phyloP scores from a whole-genome alignment of 2,113 vertebrate genomes.

The Peromyscus polionotus region DNA sequence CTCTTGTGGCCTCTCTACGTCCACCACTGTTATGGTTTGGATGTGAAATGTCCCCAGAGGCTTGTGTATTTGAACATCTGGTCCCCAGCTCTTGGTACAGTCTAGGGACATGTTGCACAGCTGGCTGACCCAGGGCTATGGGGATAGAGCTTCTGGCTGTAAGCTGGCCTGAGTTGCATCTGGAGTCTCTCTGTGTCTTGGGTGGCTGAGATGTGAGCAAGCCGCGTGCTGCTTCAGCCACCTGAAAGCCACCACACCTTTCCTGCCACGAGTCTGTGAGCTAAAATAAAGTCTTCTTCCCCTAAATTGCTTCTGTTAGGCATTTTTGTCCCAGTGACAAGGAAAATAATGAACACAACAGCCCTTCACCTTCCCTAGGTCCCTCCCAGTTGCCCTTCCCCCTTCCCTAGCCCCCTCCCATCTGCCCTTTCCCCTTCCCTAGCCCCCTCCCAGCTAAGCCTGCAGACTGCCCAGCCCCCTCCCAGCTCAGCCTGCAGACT shows the following conservation, averaged over 20 bases:
- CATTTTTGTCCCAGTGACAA: neutral
- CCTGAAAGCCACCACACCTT: neutral
- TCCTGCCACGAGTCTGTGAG: neutral
- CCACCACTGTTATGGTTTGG: neutral
- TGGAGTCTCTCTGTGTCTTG: neutral
- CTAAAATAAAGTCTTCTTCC: neutral
- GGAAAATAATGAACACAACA: neutral
- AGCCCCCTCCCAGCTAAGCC: too few relatives aligned
- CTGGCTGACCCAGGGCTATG: neutral
- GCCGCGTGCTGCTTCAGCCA: neutral
- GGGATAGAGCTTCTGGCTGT: too few relatives aligned
- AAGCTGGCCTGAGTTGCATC: neutral
- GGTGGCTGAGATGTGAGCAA: neutral
- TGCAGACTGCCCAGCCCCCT: too few relatives aligned
- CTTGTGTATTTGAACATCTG: neutral
- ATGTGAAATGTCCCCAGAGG: neutral
- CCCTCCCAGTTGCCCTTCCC: too few relatives aligned
- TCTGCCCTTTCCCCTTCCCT: neutral
- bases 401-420: too few relatives aligned
- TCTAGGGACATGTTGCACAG: neutral
- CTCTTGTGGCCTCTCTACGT: neutral
- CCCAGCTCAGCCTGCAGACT: too few relatives aligned
- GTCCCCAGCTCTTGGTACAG: neutral
- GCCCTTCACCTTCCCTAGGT: neutral
- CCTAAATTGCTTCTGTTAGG: neutral